Conservation (phyloP, 2,113 vertebrate genomes). For the Nyctibius bracteatus region DNA sequence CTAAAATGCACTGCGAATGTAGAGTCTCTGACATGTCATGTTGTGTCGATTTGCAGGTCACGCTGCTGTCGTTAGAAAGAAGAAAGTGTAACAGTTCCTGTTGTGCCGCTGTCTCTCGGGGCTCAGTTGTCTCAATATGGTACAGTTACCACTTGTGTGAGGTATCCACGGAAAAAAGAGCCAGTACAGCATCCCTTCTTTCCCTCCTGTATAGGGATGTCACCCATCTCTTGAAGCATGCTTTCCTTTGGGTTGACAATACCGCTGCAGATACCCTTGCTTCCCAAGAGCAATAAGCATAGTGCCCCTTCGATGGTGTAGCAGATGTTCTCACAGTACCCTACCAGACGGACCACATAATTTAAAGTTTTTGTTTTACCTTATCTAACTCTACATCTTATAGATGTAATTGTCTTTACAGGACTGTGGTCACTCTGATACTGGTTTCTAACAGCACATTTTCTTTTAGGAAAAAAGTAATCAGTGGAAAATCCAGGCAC, state of each 20-base stretch:
- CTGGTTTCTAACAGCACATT: neutral
- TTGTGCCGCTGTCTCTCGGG: neutral
- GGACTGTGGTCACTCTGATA: neutral
- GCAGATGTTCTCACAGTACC: neutral
- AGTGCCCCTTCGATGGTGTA: neutral
- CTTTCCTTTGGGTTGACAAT: neutral
- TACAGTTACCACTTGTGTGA: neutral
- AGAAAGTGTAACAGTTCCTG: neutral
- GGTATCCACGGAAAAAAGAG: neutral
- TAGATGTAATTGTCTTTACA: neutral
- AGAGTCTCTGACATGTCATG: neutral
- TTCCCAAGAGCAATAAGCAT: neutral
- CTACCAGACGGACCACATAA: neutral
- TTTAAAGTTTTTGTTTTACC: neutral
- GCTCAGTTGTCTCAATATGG: neutral
- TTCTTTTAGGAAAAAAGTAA: neutral
- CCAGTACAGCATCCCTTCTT: neutral
- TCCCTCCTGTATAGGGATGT: neutral
- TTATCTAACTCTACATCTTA: neutral
- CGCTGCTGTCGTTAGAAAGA: neutral
- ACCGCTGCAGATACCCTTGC: accelerated
- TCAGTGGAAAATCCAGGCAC: neutral
- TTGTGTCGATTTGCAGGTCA: neutral
- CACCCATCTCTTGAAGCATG: neutral
- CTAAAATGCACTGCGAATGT: neutral